Conservation (phyloP, 2,797 vertebrate species). For the Gallinago stenura region DNA sequence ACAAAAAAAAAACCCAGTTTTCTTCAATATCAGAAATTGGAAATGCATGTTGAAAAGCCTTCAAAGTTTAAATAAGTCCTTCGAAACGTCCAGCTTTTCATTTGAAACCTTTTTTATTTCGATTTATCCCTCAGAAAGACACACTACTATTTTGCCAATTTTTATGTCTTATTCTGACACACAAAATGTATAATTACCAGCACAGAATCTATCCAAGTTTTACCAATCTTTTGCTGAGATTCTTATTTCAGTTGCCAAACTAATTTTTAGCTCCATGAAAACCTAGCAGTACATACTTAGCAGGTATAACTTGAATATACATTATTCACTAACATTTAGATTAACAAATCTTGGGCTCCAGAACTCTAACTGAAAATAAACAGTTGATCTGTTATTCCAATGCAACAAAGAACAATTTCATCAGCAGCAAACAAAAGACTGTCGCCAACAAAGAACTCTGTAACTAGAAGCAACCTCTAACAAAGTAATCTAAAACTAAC, state of each 20-base stretch:
- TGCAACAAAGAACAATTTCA: not conserved
- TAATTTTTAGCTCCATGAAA: not conserved
- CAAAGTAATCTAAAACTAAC: not conserved
- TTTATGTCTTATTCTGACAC: not conserved
- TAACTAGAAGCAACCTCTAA: not conserved
- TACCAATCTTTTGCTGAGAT: not conserved
- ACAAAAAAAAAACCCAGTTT: not conserved
- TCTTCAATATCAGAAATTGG: not conserved
- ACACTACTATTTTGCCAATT: not conserved
- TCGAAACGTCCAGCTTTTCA: not conserved
- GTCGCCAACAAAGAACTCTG: not conserved
- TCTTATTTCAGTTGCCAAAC: not conserved
- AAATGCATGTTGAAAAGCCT: not conserved
- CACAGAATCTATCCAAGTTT: not conserved
- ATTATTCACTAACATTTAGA: not conserved
- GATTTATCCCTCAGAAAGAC: not conserved
- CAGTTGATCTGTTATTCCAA: not conserved
- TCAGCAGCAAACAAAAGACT: not conserved
- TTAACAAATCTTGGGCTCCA: not conserved
- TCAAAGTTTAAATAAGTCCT: not conserved
- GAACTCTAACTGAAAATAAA: not conserved
- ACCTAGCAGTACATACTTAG: not conserved
- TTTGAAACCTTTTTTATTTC: not conserved
- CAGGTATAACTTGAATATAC: not conserved
- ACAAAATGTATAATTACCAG: not conserved